Evolutionary conservation across 1,140 invertebrate species (phyloP).

Genomic region (Triops cancriformis): DNA sequence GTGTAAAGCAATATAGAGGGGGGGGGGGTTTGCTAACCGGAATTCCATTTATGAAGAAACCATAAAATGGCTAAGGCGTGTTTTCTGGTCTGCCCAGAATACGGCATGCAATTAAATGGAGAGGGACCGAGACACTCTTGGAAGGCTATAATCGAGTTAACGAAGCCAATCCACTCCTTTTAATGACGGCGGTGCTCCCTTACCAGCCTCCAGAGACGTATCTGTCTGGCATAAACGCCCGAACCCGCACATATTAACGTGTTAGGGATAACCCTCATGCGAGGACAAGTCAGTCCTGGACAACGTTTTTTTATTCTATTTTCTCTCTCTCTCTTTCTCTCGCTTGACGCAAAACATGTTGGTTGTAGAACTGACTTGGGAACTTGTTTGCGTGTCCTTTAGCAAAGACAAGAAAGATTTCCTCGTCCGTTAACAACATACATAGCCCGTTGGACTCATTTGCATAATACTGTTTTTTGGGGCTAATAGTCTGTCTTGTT

Average conservation of each 20-base stretch:
- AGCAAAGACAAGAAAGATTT: background rate
- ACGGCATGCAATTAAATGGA: background rate
- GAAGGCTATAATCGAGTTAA: conserved; percentile 14
- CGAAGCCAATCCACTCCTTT: conserved; percentile 12
- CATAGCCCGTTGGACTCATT: background rate
- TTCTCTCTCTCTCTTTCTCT: background rate
- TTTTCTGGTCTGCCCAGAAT: background rate
- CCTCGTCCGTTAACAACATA: background rate
- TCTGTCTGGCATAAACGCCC: conserved; percentile 1
- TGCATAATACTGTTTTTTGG: background rate
- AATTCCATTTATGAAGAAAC: background rate
- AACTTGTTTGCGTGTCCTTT: background rate
- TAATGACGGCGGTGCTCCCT: conserved; percentile 4
- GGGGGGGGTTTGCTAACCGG: no score
- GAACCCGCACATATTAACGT: background rate
- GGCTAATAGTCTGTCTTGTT: background rate
- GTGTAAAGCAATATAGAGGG: no score
- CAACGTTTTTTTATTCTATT: background rate
- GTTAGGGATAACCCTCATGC: background rate
- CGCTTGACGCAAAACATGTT: background rate
- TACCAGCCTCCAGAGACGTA: conserved; percentile 8
- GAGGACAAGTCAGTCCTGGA: background rate
- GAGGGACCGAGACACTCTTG: background rate
- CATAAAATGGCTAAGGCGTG: background rate
- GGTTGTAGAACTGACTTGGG: background rate